Conservation (phyloP, 2,113 vertebrate species). For the Thomomys bottae region DNA sequence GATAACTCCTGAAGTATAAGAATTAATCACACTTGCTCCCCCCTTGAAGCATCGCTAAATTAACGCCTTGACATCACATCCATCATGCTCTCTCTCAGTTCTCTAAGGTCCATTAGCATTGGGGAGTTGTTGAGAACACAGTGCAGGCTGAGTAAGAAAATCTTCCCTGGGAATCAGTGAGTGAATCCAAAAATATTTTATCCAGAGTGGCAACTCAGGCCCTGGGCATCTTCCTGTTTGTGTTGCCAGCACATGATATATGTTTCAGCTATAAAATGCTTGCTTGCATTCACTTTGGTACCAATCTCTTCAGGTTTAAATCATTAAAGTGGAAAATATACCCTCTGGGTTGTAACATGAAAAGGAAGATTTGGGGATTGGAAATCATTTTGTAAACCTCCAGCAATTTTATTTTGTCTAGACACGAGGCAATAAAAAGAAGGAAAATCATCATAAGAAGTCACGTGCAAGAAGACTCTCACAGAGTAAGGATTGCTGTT, state of each 20-base stretch:
- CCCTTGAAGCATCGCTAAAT: constrained; percentile 55
- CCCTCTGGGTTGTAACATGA: constrained; percentile 56
- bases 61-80: constrained; percentile 64
- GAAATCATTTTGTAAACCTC: constrained; percentile 67
- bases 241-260: constrained; percentile 50
- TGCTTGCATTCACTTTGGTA: constrained; percentile 17
- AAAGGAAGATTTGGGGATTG: constrained; percentile 60
- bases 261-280: constrained; percentile 20
- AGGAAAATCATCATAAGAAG: constrained; percentile 66
- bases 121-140: constrained; percentile 34
- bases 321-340: constrained; percentile 66
- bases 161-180: constrained; percentile 40
- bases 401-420: constrained; percentile 74
- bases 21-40: constrained; percentile 65
- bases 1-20: constrained; percentile 57
- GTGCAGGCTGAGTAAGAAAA: constrained; percentile 26
- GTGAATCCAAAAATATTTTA: constrained; percentile 51
- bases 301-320: constrained; percentile 39
- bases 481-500: neutral
- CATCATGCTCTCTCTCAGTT: constrained; percentile 58
- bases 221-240: constrained; percentile 37
- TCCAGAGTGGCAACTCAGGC: neutral
- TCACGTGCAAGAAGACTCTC: neutral
- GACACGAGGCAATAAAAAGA: constrained; percentile 71
- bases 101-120: constrained; percentile 62